phyloP scores from a whole-genome alignment of 1,140 invertebrate genomes.

The Drosophila fuyamai region DNA sequence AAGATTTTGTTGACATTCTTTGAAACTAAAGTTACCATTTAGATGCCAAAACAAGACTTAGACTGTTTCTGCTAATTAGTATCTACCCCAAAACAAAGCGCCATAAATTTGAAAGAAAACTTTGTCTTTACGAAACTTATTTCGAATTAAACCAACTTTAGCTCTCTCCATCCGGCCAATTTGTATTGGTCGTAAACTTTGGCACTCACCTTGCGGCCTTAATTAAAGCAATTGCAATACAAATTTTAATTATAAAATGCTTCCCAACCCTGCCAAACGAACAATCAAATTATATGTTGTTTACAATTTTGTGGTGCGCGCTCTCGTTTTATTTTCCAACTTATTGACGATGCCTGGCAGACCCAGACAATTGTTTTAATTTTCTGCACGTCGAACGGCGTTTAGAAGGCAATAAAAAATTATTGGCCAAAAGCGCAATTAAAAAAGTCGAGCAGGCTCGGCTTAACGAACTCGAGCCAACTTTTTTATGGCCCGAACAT shows the following conservation, averaged over 20 bases:
- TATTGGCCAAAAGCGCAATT: conserved; percentile 71
- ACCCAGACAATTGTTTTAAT: conserved; percentile 75
- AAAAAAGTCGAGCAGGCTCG: conserved; percentile 70
- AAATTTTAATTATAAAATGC: conserved; percentile 75
- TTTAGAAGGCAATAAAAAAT: conserved; percentile 77
- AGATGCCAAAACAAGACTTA: conserved; percentile 13
- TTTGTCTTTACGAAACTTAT: conserved; percentile 41
- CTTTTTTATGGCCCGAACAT: conserved; percentile 67
- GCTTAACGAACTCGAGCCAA: conserved; percentile 48
- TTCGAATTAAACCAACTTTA: conserved; percentile 21
- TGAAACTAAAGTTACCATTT: conserved; percentile 19
- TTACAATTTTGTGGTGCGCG: conserved; percentile 62
- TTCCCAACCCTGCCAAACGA: conserved; percentile 1
- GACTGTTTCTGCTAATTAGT: conserved; percentile 36
- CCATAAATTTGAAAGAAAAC: conserved; percentile 51
- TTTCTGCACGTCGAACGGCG: conserved; percentile 38
- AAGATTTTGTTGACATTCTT: conserved; percentile 28
- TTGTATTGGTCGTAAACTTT: conserved; percentile 66
- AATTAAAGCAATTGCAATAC: conserved; percentile 73
- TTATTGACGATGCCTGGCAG: conserved; percentile 40
- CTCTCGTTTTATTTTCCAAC: conserved; percentile 60
- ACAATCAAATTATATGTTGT: conserved; percentile 67
- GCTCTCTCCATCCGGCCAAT: conserved; percentile 16
- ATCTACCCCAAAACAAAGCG: conserved; percentile 25
- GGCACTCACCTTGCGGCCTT: conserved; percentile 65